Base-by-base conservation (phyloP, 2,888 invertebrate species). In the Rugalucina vietnamica region DNA sequence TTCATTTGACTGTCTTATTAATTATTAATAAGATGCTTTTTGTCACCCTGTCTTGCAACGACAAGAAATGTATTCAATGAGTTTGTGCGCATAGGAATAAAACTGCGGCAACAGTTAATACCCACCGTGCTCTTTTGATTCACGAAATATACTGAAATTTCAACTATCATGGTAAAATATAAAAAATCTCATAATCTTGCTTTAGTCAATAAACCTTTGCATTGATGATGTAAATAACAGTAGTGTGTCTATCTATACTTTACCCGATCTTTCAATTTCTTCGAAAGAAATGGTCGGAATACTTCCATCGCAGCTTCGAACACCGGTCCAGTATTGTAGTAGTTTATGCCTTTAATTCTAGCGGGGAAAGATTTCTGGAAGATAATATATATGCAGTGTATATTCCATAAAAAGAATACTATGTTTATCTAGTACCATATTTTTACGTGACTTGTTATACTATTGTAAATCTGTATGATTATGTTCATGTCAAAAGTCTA, bases 291-390 rank as follows among this genome's bases (percentile, higher is more conserved):
- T 0, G 74, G 12, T 32, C 74, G 73, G 24, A n/a, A 39, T 34
- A 79, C 49, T 34, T 39, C 60, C 10, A 79, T 21, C 24, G 74
- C 21, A 18, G 79, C 36, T 18, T 79, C 74, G 43, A 79, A 65
- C 60, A 79, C 27, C 10, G 37, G 24, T 37, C 74, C 74, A 24
- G 74, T 36, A 12, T 74, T 65, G 39, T 79, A 79, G 1, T 43
- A 21, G 32, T 79, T 18, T 14, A 79, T n/a, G 14, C 79, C 79
- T 49, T 79, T 79, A 12, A 79, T 79, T 43, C 79, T 37, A 27
- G 60, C 49, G 8, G 79, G 79, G 14, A 65, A 74, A 8, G 57
- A 24, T 79, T 79, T 79, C 79, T 79, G 78, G 3, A 75, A 75
- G 18, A n/a, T 8, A 32, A 73, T 18, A 39, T 29, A 72, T 21